These are phyloP conservation scores for Amblyteles armatorius DNA, from an alignment of 2,888 invertebrate species.

Conservation along the genomic window DNA sequence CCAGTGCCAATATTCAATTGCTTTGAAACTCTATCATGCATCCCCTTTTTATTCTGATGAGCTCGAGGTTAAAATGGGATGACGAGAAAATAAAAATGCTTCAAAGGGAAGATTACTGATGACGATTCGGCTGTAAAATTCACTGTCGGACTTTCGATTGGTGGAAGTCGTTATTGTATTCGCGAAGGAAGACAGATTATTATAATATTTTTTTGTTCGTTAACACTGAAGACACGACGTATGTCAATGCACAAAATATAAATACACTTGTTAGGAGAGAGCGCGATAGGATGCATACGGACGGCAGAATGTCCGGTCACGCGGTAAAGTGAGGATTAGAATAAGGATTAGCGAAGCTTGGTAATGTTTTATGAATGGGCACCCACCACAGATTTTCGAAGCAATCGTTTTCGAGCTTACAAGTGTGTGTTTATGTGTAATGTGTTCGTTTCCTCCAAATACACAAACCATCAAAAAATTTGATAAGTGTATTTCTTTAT, in stretches of 20 bases:
- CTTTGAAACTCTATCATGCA: slow-evolving; percentile 77
- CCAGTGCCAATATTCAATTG: slow-evolving; percentile 74
- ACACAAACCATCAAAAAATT: slow-evolving; percentile 78
- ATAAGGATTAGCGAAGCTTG: slow-evolving; percentile 34
- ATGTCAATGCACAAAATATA: slow-evolving; percentile 20
- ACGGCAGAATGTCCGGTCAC: slow-evolving; percentile 52
- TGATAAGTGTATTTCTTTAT: slow-evolving; percentile 55
- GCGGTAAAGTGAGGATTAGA: slow-evolving; percentile 45
- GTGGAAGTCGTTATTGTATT: slow-evolving; percentile 46
- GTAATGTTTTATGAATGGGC: slow-evolving; percentile 37
- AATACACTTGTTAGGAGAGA: slow-evolving; percentile 1
- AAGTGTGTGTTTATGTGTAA: slow-evolving; percentile 66
- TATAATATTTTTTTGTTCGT: slow-evolving; percentile 15
- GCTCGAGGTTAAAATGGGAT: slow-evolving; percentile 18
- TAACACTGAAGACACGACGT: slow-evolving; percentile 54
- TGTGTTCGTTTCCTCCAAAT: slow-evolving; percentile 68
- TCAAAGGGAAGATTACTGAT: background rate
- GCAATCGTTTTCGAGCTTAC: slow-evolving; percentile 73
- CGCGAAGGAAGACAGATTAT: slow-evolving; percentile 61
- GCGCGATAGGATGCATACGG: slow-evolving; percentile 28
- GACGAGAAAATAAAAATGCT: slow-evolving; percentile 4
- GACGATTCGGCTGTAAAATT: slow-evolving; percentile 39
- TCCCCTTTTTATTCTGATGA: slow-evolving; percentile 48
- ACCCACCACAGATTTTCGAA: slow-evolving; percentile 77
- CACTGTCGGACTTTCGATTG: slow-evolving; percentile 49